phyloP scores from a whole-genome alignment of 1,140 invertebrate species.

The Aphelenchoides avenae region DNA sequence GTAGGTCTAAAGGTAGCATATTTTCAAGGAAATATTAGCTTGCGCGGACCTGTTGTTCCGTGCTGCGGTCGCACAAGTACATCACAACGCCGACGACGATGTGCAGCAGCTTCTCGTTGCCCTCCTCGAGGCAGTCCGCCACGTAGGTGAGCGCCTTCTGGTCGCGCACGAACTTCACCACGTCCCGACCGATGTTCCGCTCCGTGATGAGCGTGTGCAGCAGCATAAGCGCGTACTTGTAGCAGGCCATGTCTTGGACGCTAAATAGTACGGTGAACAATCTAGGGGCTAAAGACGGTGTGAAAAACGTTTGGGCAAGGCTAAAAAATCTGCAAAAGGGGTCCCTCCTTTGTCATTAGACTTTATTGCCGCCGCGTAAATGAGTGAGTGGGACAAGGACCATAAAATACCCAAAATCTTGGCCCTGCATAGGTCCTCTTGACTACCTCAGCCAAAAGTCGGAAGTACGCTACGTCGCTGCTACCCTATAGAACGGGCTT shows the following conservation, averaged over 20 bases:
- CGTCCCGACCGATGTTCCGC: constrained; percentile 1
- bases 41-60: constrained; percentile 36
- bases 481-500: too few relatives aligned
- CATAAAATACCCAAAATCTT: too few relatives aligned
- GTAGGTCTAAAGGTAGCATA: constrained; percentile 19
- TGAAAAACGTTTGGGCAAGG: not conserved
- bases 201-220: constrained; percentile 43
- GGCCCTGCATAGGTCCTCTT: too few relatives aligned
- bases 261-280: too few relatives aligned
- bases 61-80: constrained; percentile 21
- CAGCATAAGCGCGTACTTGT: constrained; percentile 39
- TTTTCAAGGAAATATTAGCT: constrained; percentile 16
- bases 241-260: constrained; percentile 9
- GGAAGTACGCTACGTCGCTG: too few relatives aligned
- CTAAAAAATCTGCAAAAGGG: not conserved
- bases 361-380: too few relatives aligned
- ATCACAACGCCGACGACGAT: constrained; percentile 37
- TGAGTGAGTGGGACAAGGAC: too few relatives aligned
- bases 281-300: not conserved
- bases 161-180: constrained; percentile 31
- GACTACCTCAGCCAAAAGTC: too few relatives aligned
- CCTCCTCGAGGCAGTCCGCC: constrained; percentile 29
- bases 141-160: constrained; percentile 21
- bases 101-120: constrained; percentile 34
- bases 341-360: too few relatives aligned